Conservation (phyloP, 2,797 vertebrate genomes). For the Semaprochilodus insignis region DNA sequence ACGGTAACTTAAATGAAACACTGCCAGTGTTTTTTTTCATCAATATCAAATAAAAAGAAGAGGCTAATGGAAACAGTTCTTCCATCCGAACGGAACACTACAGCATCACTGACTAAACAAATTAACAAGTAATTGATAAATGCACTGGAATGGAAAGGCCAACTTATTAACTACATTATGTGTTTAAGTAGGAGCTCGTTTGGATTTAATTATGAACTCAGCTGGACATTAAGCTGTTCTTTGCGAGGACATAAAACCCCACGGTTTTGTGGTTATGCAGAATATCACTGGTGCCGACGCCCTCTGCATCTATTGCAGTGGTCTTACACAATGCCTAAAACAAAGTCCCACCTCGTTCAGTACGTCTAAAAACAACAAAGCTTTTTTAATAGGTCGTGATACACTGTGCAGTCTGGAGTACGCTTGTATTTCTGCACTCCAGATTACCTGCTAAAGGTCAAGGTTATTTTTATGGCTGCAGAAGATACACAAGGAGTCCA, state of each 20-base stretch:
- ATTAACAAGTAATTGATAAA: constrained; percentile 50
- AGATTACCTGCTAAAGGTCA: constrained; percentile 19
- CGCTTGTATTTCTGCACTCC: not conserved
- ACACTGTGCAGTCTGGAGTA: not conserved
- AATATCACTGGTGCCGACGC: constrained; percentile 26
- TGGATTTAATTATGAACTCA: constrained; percentile 64
- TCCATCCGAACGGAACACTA: constrained; percentile 28
- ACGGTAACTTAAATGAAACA: constrained; percentile 23
- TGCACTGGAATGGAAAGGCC: constrained; percentile 59
- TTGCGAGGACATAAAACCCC: constrained; percentile 35
- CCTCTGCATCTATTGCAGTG: constrained; percentile 6
- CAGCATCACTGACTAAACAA: constrained; percentile 52
- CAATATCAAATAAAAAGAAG: constrained; percentile 12
- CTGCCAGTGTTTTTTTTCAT: not conserved
- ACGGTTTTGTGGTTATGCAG: not conserved
- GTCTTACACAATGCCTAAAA: not conserved
- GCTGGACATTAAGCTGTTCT: constrained; percentile 54
- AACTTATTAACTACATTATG: constrained; percentile 57
- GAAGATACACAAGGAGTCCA: constrained; percentile 18
- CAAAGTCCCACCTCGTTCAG: not conserved
- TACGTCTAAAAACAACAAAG: not conserved
- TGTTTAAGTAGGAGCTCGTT: constrained; percentile 62
- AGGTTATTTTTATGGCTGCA: constrained; percentile 28
- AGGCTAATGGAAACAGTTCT: constrained; percentile 19
- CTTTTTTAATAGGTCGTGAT: not conserved